A percentile compares a stretch with the other conserved stretches of the same genome.
Conservation (phyloP, 30 jellyfish, hydroid and myxozoan species). For the Catostylus mosaicus region DNA sequence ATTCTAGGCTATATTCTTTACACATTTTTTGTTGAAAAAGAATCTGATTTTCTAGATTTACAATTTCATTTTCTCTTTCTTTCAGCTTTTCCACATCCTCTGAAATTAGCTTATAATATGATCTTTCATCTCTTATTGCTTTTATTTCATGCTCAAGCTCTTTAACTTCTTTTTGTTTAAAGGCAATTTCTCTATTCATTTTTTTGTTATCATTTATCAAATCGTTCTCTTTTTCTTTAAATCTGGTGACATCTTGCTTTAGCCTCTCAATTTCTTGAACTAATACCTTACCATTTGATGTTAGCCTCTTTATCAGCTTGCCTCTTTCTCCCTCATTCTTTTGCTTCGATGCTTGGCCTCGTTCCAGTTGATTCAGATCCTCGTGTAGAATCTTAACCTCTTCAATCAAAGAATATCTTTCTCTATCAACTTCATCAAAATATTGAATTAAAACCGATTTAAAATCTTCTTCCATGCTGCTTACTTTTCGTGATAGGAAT, state of each 20-base stretch:
- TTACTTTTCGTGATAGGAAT: constrained; percentile 25
- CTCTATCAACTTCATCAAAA: constrained; percentile 91
- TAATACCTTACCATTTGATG: constrained; percentile 82
- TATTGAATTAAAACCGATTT: constrained; percentile 78
- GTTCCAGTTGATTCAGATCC: constrained; percentile 50
- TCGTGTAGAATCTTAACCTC: constrained; percentile 64
- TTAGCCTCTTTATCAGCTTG: constrained; percentile 81
- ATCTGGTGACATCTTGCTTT: constrained; percentile 57
- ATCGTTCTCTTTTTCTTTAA: constrained; percentile 35
- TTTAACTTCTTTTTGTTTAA: constrained; percentile 41
- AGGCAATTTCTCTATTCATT: constrained; percentile 38
- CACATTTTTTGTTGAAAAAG: constrained; percentile 76
- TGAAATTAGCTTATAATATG: constrained; percentile 73
- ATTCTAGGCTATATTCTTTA: constrained; percentile 69
- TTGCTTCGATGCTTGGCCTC: constrained; percentile 41
- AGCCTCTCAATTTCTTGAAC: constrained; percentile 84
- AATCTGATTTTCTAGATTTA: constrained; percentile 64
- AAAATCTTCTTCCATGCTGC: constrained; percentile 87
- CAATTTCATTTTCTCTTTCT: constrained; percentile 57
- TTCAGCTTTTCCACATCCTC: constrained; percentile 60
- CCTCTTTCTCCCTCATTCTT: constrained; percentile 76
- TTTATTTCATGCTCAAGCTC: constrained; percentile 77
- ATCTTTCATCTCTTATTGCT: constrained; percentile 73
- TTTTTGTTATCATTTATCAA: constrained; percentile 63
- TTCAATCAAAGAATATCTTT: constrained; percentile 57